Evolutionary conservation across 2,797 vertebrate species (phyloP).

Genomic region (Hemibagrus guttatus): DNA sequence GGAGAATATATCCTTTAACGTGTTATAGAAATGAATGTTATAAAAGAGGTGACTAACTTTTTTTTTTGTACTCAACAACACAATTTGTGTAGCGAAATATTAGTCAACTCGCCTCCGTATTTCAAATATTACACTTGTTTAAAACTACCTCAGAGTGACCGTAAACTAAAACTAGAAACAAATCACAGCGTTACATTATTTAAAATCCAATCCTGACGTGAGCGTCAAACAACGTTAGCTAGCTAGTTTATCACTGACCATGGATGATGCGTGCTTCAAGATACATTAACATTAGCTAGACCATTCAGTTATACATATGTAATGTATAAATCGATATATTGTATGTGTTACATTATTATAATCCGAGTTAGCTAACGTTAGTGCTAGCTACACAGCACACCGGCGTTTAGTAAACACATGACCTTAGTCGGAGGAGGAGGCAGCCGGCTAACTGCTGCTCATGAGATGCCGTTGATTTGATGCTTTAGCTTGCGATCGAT

Average conservation of each 20-base stretch:
- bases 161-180: not conserved
- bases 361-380: not conserved
- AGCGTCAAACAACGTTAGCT: not conserved
- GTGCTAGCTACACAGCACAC: constrained; percentile 3
- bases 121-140: not conserved
- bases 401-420: constrained; percentile 41
- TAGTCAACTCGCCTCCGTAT: not conserved
- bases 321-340: too few relatives aligned
- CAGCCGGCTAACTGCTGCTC: not conserved
- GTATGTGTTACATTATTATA: not conserved
- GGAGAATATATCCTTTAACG: not conserved
- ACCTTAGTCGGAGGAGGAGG: constrained; percentile 20
- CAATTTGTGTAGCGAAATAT: not conserved
- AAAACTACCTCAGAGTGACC: not conserved
- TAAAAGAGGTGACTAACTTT: not conserved
- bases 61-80: not conserved
- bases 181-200: not conserved
- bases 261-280: not conserved
- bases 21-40: not conserved
- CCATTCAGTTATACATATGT: not conserved
- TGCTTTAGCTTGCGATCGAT: not conserved
- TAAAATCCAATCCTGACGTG: not conserved
- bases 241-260: not conserved
- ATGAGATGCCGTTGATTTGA: not conserved
- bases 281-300: not conserved